A percentile compares a stretch with the other conserved stretches of the same genome.
Evolutionary conservation across 2,113 vertebrate species (phyloP).

Genomic region (Synchiropus splendidus): DNA sequence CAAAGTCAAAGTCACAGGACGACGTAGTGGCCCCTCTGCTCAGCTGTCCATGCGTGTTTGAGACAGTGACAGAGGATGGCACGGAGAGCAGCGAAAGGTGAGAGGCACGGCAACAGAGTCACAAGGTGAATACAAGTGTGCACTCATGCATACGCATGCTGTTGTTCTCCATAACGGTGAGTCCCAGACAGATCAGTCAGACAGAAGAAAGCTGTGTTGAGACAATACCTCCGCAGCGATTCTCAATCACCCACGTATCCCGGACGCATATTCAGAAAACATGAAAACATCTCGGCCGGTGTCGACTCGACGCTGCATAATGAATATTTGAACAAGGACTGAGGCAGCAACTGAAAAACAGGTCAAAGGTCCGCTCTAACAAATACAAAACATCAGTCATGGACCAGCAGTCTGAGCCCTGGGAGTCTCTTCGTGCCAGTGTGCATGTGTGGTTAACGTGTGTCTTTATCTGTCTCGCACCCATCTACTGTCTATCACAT

Average conservation of each 20-base stretch:
- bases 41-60: constrained; percentile 28
- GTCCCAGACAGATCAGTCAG: constrained; percentile 40
- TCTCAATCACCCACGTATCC: constrained; percentile 8
- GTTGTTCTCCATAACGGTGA: constrained; percentile 15
- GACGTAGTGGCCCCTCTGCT: constrained; percentile 19
- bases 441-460: constrained; percentile 16
- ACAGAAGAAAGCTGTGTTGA: constrained; percentile 38
- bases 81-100: constrained; percentile 21
- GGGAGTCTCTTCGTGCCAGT: constrained; percentile 7
- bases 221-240: no score
- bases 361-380: constrained; percentile 33
- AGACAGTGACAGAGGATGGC: constrained; percentile 23
- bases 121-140: constrained; percentile 30
- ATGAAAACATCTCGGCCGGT: not conserved
- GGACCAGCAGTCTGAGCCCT: constrained; percentile 32
- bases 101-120: constrained; percentile 28
- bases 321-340: no score
- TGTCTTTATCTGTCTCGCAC: constrained; percentile 41
- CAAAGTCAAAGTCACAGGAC: constrained; percentile 32
- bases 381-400: constrained; percentile 40
- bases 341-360: constrained; percentile 30
- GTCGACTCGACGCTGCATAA: no score
- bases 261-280: constrained; percentile 5
- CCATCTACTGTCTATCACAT: constrained; percentile 50
- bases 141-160: constrained; percentile 32